Percentiles rank a stretch among this genome's conserved stretches.
Evolutionary conservation across 2,888 invertebrate genomes (phyloP).

Genomic region (Drosophila nigritarsus): DNA sequence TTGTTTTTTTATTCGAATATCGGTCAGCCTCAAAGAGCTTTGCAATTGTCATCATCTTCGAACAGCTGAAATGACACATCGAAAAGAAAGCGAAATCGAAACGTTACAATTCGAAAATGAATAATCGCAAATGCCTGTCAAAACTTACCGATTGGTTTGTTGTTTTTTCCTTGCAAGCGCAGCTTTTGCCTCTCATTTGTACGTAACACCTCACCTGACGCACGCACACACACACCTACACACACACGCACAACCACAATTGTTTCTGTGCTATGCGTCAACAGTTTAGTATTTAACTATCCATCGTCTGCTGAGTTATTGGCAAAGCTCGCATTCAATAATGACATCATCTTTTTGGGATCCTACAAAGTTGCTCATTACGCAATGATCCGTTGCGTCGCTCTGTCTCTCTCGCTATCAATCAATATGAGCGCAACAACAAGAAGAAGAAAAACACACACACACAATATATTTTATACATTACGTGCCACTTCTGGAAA

Average conservation of each 20-base stretch:
- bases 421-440: slow-evolving; percentile 18
- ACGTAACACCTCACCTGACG: slow-evolving; percentile 30
- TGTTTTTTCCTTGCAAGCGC: slow-evolving; percentile 19
- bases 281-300: slow-evolving; percentile 51
- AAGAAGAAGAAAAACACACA: neutral
- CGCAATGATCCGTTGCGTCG: slow-evolving; percentile 47
- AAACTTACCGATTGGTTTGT: slow-evolving; percentile 16
- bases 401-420: slow-evolving; percentile 12
- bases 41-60: slow-evolving; percentile 68
- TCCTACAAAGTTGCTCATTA: slow-evolving; percentile 46
- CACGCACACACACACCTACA: neutral
- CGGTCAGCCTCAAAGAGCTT: slow-evolving; percentile 53
- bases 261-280: slow-evolving; percentile 44
- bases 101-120: slow-evolving; percentile 40
- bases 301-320: slow-evolving; percentile 60
- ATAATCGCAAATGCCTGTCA: slow-evolving; percentile 44
- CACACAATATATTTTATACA: slow-evolving; percentile 27
- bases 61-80: slow-evolving; percentile 56
- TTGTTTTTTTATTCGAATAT: slow-evolving; percentile 23
- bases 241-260: slow-evolving; percentile 2
- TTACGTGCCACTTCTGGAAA: slow-evolving; percentile 37
- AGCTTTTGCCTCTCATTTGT: slow-evolving; percentile 21
- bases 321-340: slow-evolving; percentile 49
- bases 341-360: slow-evolving; percentile 45
- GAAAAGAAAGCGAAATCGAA: slow-evolving; percentile 60